A percentile compares a stretch with the other conserved stretches of the same genome.
These are phyloP conservation scores for Eupsilia transversa DNA, from an alignment of 2,888 invertebrate genomes.

Conservation along the genomic window DNA sequence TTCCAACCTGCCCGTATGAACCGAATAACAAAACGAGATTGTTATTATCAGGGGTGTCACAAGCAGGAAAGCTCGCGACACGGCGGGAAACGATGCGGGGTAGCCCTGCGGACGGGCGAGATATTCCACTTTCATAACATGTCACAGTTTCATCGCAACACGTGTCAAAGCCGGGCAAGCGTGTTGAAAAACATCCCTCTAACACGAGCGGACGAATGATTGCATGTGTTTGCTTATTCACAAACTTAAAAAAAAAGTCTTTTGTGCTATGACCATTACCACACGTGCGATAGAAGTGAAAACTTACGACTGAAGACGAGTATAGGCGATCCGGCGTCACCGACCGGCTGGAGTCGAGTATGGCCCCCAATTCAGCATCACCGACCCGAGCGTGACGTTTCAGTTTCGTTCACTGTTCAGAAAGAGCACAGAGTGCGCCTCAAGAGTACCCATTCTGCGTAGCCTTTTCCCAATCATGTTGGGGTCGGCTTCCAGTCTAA, in stretches of 20 bases:
- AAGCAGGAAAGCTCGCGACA: slow-evolving; percentile 73
- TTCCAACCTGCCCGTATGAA: slow-evolving; percentile 65
- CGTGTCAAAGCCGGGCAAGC: slow-evolving; percentile 72
- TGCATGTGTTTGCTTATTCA: slow-evolving; percentile 64
- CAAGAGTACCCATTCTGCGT: too few species aligned
- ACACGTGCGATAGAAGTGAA: too few species aligned
- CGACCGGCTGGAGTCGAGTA: not conserved
- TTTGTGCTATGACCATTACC: too few species aligned
- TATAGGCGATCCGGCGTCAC: not conserved
- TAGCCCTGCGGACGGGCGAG: slow-evolving; percentile 70
- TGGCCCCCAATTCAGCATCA: not conserved
- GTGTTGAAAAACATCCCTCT: slow-evolving; percentile 71
- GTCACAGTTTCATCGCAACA: slow-evolving; percentile 77
- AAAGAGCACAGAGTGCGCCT: too few species aligned
- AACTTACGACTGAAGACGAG: not conserved
- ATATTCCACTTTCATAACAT: slow-evolving; percentile 77
- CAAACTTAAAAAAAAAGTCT: slow-evolving; percentile 52
- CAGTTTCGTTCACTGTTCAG: not conserved
- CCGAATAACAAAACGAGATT: slow-evolving; percentile 73
- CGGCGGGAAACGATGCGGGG: slow-evolving; percentile 72
- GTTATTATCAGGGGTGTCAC: slow-evolving; percentile 82
- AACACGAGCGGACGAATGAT: slow-evolving; percentile 55
- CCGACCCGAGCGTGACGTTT: not conserved
- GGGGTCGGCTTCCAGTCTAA: too few species aligned
- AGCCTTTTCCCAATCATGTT: too few species aligned